Evolutionary conservation across 2,797 vertebrate species (phyloP), one percentile per base, ranked within the genome.

Genomic region (Urosaurus nigricauda): DNA sequence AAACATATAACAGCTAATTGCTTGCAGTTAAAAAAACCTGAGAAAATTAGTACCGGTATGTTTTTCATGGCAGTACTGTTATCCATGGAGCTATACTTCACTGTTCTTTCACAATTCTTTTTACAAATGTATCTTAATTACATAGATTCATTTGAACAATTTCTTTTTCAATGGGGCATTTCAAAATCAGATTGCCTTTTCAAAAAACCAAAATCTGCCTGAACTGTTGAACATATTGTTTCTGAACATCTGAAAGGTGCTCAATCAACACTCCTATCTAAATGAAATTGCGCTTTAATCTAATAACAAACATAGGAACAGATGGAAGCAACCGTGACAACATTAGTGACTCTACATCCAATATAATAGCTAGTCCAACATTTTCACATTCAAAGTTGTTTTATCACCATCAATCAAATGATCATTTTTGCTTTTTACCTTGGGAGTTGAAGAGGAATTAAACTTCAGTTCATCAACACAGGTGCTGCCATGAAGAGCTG

Each of bases 401-500:
- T 32, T 65, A 86, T 87, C 87, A 51, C 26, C 40, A 75, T 89
- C 60, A 89, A 84, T 75, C 83, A 92, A 95, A 92, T 17, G 17
- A 79, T 51, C n/a, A n/a, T 84, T 56, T 37, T 40, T 84, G 1
- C 0, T 58, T 85, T 88, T 95, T 97, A 99, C 99, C 98, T 98
- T 98, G 2, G 96, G 96, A 79, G 97, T 96, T 84, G 98, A 97
- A 3, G 97, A 90, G 4, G 96, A 92, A 79, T 91, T 91, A 93
- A 96, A 95, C 91, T 96, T 97, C 93, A 98, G 93, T 81, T 98
- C 97, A 32, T 96, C 16, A 4, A 97, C 97, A 89, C 97, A 98
- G 88, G 94, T 75, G 95, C 97, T 98, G 29, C 97, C 97, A 0
- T 97, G 98, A 29, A 98, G 96, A 90, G 97, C 97, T 26, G 98